A percentile compares a stretch with the other conserved stretches of the same genome.
Evolutionary conservation across 2,113 vertebrate species (phyloP).

Genomic region (Macaca mulatta): DNA sequence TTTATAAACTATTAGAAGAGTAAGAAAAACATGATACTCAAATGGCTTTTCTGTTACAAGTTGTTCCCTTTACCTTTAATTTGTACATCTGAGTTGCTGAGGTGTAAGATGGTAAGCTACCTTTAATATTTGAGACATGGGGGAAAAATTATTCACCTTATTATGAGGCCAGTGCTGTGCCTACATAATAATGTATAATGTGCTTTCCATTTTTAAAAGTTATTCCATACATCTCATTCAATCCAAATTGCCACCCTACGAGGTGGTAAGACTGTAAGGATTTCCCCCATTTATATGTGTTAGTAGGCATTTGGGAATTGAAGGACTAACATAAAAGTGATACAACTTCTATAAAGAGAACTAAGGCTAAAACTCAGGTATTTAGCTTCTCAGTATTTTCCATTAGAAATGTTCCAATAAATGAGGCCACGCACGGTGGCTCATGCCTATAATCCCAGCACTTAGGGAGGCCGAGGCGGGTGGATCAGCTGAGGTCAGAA

Average conservation of each 20-base stretch:
- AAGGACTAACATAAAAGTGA: not conserved
- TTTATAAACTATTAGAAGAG: not conserved
- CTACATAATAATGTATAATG: not conserved
- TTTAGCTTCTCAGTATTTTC: conserved; percentile 21
- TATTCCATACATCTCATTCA: not conserved
- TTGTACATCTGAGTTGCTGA: not conserved
- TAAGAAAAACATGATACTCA: not conserved
- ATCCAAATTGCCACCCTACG: not conserved
- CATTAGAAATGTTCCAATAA: not conserved
- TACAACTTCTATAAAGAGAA: not conserved
- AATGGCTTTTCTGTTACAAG: not conserved
- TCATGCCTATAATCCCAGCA: too few species aligned
- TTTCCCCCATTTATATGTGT: not conserved
- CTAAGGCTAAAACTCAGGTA: not conserved
- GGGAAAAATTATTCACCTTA: not conserved
- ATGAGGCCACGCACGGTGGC: too few species aligned
- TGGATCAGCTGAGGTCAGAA: too few species aligned
- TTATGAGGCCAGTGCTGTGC: not conserved
- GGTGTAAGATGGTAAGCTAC: not conserved
- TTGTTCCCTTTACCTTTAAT: not conserved
- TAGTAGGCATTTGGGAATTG: not conserved
- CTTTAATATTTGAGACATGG: not conserved
- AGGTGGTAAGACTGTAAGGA: not conserved
- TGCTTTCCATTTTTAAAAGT: conserved; percentile 22
- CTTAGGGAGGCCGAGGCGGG: too few species aligned